These are phyloP conservation scores for Chirona hameri DNA, from an alignment of 2,888 invertebrate genomes.

Conservation along the genomic window DNA sequence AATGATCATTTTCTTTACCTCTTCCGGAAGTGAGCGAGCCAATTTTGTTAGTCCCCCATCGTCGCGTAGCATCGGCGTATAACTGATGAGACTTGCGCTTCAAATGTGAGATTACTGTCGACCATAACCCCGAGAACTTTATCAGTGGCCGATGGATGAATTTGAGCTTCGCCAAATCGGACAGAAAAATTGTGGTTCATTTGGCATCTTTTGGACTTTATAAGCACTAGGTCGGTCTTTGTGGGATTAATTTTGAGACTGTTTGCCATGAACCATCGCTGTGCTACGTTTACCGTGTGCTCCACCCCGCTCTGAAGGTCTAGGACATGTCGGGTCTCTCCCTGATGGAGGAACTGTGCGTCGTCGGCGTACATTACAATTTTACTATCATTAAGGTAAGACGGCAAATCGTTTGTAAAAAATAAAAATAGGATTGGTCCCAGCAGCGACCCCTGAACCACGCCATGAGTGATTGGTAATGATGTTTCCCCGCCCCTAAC, in stretches of 20 bases:
- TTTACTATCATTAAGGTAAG: not conserved
- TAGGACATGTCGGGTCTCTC: not conserved
- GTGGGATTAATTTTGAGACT: not conserved
- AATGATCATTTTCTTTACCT: not conserved
- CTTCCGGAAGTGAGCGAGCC: not conserved
- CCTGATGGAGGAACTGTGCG: not conserved
- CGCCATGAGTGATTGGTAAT: not conserved
- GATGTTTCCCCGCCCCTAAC: not conserved
- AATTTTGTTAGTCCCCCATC: not conserved
- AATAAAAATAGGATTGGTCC: not conserved
- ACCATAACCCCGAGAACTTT: not conserved
- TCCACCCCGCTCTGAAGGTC: not conserved
- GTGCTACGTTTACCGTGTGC: not conserved
- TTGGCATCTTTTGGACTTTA: not conserved
- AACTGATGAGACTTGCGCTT: not conserved
- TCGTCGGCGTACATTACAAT: not conserved
- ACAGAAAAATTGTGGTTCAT: not conserved
- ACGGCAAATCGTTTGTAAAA: not conserved
- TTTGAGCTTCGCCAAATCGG: not conserved
- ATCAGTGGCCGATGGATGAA: not conserved
- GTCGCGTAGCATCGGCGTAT: not conserved
- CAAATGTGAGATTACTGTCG: not conserved
- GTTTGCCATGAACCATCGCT: not conserved
- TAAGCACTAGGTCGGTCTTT: not conserved
- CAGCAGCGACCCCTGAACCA: not conserved